phyloP scores from a whole-genome alignment of 2,797 vertebrate species.

The Channa striata region DNA sequence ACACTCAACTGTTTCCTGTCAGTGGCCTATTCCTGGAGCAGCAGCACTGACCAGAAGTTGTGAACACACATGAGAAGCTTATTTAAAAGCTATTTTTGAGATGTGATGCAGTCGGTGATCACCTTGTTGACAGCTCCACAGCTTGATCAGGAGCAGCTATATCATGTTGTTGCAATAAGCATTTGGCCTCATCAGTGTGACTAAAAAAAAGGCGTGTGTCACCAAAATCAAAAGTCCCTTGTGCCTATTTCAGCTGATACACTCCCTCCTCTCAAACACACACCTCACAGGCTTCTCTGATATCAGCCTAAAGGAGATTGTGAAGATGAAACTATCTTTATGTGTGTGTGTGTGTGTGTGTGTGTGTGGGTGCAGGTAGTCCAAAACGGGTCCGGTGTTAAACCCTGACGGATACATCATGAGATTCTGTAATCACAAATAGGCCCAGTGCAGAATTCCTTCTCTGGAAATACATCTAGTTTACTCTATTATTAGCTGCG shows the following conservation, averaged over 20 bases:
- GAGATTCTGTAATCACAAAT: conserved; percentile 68
- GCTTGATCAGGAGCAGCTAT: background rate
- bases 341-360: conserved; percentile 6
- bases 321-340: conserved; percentile 44
- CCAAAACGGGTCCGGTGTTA: conserved; percentile 22
- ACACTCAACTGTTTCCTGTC: background rate
- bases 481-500: conserved; percentile 67
- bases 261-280: conserved; percentile 9
- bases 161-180: conserved; percentile 13
- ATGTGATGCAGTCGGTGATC: conserved; percentile 9
- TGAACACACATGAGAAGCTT: background rate
- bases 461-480: conserved; percentile 70
- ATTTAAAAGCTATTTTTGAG: conserved; percentile 31
- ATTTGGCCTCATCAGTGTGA: background rate
- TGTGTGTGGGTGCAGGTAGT: conserved; percentile 15
- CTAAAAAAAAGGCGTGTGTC: conserved; percentile 19
- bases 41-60: background rate
- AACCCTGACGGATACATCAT: conserved; percentile 49
- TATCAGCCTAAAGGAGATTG: conserved; percentile 21
- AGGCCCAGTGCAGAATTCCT: conserved; percentile 63
- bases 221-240: conserved; percentile 33
- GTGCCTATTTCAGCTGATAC: conserved; percentile 21
- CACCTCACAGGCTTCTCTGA: background rate
- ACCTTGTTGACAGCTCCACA: conserved; percentile 26
- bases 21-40: background rate